These are phyloP conservation scores for Heliconius hortense DNA, from an alignment of 2,888 invertebrate genomes.

Conservation along the genomic window DNA sequence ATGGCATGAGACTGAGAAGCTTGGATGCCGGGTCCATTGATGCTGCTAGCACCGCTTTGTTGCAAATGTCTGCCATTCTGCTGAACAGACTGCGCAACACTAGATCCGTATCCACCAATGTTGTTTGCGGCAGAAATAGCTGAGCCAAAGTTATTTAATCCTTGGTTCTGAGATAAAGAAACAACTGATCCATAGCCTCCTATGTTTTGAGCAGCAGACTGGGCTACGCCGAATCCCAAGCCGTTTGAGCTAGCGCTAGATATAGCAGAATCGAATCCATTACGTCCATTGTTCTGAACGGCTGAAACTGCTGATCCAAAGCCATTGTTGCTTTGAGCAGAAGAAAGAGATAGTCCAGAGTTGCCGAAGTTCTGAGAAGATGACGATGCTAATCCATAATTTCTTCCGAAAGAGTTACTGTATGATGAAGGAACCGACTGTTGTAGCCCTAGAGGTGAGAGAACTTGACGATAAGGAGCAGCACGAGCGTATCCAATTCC, in stretches of 20 bases:
- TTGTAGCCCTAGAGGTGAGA: slow-evolving; percentile 29
- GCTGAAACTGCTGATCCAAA: slow-evolving; percentile 52
- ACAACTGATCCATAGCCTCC: slow-evolving; percentile 52
- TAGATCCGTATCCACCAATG: slow-evolving; percentile 55
- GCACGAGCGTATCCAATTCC: slow-evolving; percentile 64
- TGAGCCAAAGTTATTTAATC: slow-evolving; percentile 49
- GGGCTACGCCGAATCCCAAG: slow-evolving; percentile 54
- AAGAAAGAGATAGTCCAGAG: slow-evolving; percentile 55
- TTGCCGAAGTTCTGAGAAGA: slow-evolving; percentile 55
- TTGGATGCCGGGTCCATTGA: slow-evolving; percentile 63
- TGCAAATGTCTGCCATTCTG: slow-evolving; percentile 55
- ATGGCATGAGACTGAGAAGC: slow-evolving; percentile 60
- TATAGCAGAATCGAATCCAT: slow-evolving; percentile 46
- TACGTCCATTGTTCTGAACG: slow-evolving; percentile 47
- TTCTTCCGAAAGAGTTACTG: slow-evolving; percentile 34
- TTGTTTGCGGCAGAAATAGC: slow-evolving; percentile 64
- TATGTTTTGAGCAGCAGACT: slow-evolving; percentile 54
- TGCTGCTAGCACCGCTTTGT: slow-evolving; percentile 62
- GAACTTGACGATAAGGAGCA: slow-evolving; percentile 47
- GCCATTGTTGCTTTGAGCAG: slow-evolving; percentile 58
- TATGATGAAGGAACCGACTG: slow-evolving; percentile 33
- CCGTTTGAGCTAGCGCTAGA: slow-evolving; percentile 48
- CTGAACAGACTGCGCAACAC: slow-evolving; percentile 61
- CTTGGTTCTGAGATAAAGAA: slow-evolving; percentile 54
- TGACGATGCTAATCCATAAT: slow-evolving; percentile 47